Evolutionary conservation across 2,113 vertebrate species (phyloP).

Genomic region (Mustela lutreola): DNA sequence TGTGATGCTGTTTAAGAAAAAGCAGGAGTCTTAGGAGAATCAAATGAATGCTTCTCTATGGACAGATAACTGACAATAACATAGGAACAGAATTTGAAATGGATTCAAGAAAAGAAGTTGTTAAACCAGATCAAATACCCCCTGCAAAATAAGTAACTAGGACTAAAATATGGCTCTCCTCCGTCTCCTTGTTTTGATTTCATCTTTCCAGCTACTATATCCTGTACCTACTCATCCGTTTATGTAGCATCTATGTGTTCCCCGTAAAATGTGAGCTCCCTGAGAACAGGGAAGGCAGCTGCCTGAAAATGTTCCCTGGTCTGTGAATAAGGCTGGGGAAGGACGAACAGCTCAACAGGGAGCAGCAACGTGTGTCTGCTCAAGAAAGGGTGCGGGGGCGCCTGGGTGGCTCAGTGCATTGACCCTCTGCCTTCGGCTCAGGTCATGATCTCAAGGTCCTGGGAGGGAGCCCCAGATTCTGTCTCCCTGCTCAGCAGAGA

Average conservation of each 20-base stretch:
- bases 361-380: background rate
- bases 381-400: background rate
- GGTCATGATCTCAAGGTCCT: no score
- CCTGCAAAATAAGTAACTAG: background rate
- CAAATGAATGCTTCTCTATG: background rate
- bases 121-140: conserved; percentile 16
- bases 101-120: background rate
- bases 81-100: background rate
- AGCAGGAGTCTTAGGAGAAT: background rate
- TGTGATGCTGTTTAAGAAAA: background rate
- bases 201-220: background rate
- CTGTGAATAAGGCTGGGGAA: background rate
- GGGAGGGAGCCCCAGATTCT: no score
- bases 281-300: background rate
- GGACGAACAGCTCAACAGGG: background rate
- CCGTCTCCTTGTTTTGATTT: background rate
- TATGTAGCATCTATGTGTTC: background rate
- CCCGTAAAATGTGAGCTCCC: background rate
- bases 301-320: background rate
- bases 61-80: background rate
- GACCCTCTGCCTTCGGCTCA: no score
- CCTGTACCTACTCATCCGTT: background rate
- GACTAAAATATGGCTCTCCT: background rate
- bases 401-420: no score
- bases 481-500: no score